Evolutionary conservation across 2,888 invertebrate genomes (phyloP).

Genomic region (Eutolmus rufibarbis): DNA sequence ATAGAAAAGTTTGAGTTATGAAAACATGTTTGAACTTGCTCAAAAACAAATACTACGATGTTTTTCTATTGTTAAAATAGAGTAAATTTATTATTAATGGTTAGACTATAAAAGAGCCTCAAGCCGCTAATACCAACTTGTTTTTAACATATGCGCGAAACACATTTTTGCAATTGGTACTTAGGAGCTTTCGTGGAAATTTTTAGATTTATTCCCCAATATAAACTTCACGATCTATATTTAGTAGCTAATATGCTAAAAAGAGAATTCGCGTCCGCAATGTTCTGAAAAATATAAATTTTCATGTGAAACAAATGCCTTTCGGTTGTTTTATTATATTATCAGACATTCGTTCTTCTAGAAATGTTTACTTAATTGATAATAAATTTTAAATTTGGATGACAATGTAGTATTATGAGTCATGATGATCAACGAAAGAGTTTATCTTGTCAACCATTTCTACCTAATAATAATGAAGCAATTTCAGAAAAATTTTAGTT

Average conservation of each 20-base stretch:
- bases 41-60: too few relatives aligned
- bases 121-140: too few relatives aligned
- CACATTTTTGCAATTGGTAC: background rate
- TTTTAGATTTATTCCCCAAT: background rate
- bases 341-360: background rate
- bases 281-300: background rate
- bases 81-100: background rate
- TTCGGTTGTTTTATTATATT: background rate
- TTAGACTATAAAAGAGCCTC: background rate
- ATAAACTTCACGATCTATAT: background rate
- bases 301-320: background rate
- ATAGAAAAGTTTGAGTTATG: background rate
- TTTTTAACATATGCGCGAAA: background rate
- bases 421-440: too few relatives aligned
- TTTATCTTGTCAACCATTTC: too few relatives aligned
- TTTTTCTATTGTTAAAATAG: background rate
- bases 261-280: background rate
- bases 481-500: too few relatives aligned
- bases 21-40: background rate
- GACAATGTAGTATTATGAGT: too few relatives aligned
- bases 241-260: background rate
- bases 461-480: too few relatives aligned
- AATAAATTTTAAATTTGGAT: too few relatives aligned
- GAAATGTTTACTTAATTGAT: background rate
- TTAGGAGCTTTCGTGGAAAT: background rate